Percentiles rank a stretch among this genome's conserved stretches.
These are phyloP conservation scores for Aricia artaxerxes DNA, from an alignment of 2,888 invertebrate genomes.

Conservation along the genomic window DNA sequence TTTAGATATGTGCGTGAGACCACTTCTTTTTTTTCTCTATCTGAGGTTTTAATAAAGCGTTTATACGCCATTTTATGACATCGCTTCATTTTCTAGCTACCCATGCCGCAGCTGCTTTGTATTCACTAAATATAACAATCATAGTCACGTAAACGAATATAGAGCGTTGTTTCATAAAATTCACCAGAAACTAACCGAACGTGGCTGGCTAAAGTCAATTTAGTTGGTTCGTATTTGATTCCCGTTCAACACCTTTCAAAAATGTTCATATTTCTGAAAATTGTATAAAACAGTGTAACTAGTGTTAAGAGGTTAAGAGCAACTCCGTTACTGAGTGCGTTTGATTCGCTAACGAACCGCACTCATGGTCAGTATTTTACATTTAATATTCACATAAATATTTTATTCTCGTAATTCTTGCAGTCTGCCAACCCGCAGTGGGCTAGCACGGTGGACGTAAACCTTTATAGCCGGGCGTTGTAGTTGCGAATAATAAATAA, in stretches of 20 bases:
- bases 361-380: neutral
- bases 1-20: no score
- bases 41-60: no score
- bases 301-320: neutral
- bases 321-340: neutral
- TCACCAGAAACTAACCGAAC: neutral
- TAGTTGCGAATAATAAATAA: no score
- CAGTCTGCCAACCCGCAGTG: slow-evolving; percentile 1
- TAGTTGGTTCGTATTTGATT: neutral
- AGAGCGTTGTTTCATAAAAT: neutral
- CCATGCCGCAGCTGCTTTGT: no score
- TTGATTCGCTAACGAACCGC: slow-evolving; percentile 15
- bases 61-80: no score
- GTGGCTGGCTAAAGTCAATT: neutral
- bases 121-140: no score
- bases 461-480: neutral
- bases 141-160: neutral
- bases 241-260: neutral
- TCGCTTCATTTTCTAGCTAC: no score
- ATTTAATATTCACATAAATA: neutral
- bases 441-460: neutral
- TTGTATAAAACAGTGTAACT: neutral
- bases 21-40: no score
- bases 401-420: neutral
- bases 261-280: neutral